phyloP scores from a whole-genome alignment of 2,888 invertebrate genomes.

The Sylvicola fuscatus region DNA sequence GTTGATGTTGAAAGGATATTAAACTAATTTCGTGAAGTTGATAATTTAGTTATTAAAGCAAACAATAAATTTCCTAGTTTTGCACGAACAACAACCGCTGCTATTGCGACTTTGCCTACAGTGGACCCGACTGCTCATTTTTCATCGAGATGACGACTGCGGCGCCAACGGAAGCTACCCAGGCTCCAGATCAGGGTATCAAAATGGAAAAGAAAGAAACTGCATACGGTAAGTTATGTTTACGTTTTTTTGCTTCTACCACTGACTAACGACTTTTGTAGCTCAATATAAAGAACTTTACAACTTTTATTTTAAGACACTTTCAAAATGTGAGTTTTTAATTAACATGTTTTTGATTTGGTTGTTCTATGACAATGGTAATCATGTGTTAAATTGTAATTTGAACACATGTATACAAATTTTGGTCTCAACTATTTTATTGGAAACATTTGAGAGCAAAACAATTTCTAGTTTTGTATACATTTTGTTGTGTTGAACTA shows the following conservation, averaged over 20 bases:
- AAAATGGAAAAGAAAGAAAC: slow-evolving; percentile 77
- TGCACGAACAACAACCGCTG: slow-evolving; percentile 89
- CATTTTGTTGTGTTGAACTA: too few species aligned
- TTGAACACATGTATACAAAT: too few species aligned
- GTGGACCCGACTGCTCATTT: slow-evolving; percentile 70
- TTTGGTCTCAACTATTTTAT: too few species aligned
- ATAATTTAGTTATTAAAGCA: too few species aligned
- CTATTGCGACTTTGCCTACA: slow-evolving; percentile 76
- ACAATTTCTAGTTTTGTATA: too few species aligned
- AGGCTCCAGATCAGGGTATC: slow-evolving; percentile 32
- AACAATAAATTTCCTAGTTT: slow-evolving; percentile 31
- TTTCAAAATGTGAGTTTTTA: too few species aligned
- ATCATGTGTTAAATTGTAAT: slow-evolving; percentile 3
- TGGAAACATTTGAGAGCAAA: too few species aligned
- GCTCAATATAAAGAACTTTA: neutral
- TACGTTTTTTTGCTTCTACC: too few species aligned
- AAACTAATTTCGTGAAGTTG: too few species aligned
- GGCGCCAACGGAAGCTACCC: slow-evolving; percentile 23
- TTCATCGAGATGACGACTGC: slow-evolving; percentile 45
- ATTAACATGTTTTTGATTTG: neutral
- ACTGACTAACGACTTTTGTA: too few species aligned
- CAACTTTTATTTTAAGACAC: too few species aligned
- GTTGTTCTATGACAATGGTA: slow-evolving; percentile 7
- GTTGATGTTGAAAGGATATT: too few species aligned
- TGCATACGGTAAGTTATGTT: slow-evolving; percentile 72